Percentiles rank a stretch among this genome's conserved stretches.
Conservation (phyloP, 2,888 invertebrate genomes). For the Morpho deidamia region DNA sequence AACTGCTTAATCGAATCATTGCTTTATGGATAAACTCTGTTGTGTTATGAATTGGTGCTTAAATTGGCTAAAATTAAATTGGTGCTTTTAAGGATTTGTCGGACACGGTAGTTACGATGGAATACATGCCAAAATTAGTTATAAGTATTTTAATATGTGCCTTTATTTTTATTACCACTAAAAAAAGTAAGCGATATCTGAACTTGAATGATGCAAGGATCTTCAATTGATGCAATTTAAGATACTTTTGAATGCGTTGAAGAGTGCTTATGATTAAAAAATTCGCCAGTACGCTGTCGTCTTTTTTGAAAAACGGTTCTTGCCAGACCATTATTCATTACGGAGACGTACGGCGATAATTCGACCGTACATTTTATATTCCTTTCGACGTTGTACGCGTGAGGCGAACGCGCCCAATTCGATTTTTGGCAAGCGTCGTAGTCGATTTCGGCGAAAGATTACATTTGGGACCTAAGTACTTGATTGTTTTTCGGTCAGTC, state of each 20-base stretch:
- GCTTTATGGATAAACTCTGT: too few species aligned
- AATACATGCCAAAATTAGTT: constrained; percentile 21
- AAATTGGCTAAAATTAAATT: too few species aligned
- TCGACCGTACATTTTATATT: constrained; percentile 54
- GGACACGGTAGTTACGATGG: constrained; percentile 48
- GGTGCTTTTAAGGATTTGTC: constrained; percentile 56
- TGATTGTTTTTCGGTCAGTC: constrained; percentile 71
- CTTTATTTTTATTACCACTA: too few species aligned
- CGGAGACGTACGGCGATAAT: constrained; percentile 59
- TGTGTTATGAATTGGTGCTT: constrained; percentile 31
- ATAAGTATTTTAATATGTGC: too few species aligned
- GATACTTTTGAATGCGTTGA: constrained; percentile 26
- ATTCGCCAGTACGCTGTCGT: constrained; percentile 42
- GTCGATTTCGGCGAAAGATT: constrained; percentile 68
- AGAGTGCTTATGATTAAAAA: constrained; percentile 42
- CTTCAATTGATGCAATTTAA: constrained; percentile 16
- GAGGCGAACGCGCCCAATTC: constrained; percentile 32
- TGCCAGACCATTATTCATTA: constrained; percentile 57
- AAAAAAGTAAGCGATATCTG: too few species aligned
- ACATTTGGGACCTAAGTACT: constrained; percentile 66
- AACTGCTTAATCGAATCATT: too few species aligned
- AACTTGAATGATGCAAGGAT: too few species aligned
- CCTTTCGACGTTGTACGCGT: constrained; percentile 40
- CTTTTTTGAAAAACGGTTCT: constrained; percentile 53
- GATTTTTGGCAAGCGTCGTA: constrained; percentile 68